phyloP scores from a whole-genome alignment of 1,140 invertebrate genomes.

The Augochlora pura region DNA sequence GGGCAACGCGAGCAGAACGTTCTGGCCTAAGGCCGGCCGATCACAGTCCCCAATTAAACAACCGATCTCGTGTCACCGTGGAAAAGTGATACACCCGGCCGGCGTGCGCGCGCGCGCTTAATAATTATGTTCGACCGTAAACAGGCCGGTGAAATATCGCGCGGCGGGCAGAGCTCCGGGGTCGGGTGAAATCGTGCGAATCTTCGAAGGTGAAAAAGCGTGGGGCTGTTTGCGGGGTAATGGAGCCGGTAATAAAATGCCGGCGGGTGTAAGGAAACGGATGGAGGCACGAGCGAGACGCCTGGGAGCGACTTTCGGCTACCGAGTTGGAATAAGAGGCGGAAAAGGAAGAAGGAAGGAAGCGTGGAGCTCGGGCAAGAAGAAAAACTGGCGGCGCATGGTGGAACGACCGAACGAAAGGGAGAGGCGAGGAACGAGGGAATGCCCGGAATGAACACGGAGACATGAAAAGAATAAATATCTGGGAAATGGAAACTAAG shows the following conservation, averaged over 20 bases:
- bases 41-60: background rate
- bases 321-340: conserved; percentile 10
- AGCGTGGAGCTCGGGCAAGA: background rate
- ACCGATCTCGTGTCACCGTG: no score
- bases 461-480: background rate
- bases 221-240: conserved; percentile 54
- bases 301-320: conserved; percentile 49
- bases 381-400: background rate
- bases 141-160: conserved; percentile 62
- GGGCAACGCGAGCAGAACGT: conserved; percentile 37
- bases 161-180: conserved; percentile 3
- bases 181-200: conserved; percentile 17
- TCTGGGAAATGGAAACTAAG: background rate
- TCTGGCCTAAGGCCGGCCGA: background rate
- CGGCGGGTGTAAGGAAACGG: conserved; percentile 29
- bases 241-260: conserved; percentile 69
- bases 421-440: background rate
- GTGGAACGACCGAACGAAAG: background rate
- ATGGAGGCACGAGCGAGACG: conserved; percentile 46
- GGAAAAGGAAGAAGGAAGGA: background rate
- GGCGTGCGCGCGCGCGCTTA: conserved; percentile 17
- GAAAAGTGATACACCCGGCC: background rate
- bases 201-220: conserved; percentile 22
- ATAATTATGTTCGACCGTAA: conserved; percentile 63
- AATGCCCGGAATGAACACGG: background rate